These are phyloP conservation scores for Phalacrocorax brasilianus DNA, from an alignment of 2,113 vertebrate genomes.

Conservation along the genomic window DNA sequence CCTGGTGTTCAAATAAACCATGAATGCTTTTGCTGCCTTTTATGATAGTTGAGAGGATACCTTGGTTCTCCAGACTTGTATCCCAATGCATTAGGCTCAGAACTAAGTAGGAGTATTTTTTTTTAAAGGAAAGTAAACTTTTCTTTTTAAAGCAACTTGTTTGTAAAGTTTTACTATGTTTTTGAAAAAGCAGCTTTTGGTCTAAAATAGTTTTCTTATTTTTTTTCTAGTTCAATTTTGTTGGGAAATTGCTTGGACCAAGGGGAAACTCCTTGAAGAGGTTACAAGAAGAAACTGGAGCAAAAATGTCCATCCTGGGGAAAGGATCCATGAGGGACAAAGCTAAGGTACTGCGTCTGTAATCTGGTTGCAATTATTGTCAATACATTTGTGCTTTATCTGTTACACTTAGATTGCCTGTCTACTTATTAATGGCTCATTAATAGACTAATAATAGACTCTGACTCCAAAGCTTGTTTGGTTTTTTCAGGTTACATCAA, in stretches of 20 bases:
- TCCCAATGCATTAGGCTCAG: neutral
- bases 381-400: neutral
- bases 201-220: slow-evolving; percentile 34
- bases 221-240: slow-evolving; percentile 95
- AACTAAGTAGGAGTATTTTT: neutral
- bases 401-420: neutral
- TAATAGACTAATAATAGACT: neutral
- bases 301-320: slow-evolving; percentile 99
- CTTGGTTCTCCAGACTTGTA: neutral
- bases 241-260: slow-evolving; percentile 97
- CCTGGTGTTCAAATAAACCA: neutral
- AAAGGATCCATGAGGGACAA: slow-evolving; percentile 99
- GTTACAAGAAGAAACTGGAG: slow-evolving; percentile 98
- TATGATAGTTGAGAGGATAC: neutral
- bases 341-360: slow-evolving; percentile 84
- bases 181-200: neutral
- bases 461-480: neutral
- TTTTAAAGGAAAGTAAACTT: neutral
- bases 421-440: neutral
- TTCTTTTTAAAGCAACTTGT: neutral
- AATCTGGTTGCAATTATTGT: neutral
- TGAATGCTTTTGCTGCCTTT: neutral
- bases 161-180: neutral
- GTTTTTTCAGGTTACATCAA: neutral
- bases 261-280: slow-evolving; percentile 99